Evolutionary conservation across 2,888 invertebrate species (phyloP).

Genomic region (Eudemis profundana): DNA sequence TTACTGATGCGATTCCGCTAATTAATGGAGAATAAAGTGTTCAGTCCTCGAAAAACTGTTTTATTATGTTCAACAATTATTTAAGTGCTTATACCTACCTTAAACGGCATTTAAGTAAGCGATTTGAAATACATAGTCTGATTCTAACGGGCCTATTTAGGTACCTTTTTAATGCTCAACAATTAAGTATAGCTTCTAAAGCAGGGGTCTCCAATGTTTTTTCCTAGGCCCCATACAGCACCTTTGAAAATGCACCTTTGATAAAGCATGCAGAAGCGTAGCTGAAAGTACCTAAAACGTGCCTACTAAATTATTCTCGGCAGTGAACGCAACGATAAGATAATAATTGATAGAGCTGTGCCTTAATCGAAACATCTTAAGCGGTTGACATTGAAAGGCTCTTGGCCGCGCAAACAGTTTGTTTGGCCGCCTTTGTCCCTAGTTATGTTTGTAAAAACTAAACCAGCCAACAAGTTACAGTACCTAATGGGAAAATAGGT

Average conservation of each 20-base stretch:
- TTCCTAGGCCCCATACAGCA: no score
- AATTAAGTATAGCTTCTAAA: no score
- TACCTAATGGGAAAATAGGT: slow-evolving; percentile 66
- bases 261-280: no score
- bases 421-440: slow-evolving; percentile 69
- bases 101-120: no score
- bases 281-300: background rate
- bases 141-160: no score
- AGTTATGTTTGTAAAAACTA: slow-evolving; percentile 50
- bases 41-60: no score
- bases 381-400: slow-evolving; percentile 66
- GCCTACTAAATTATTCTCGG: background rate
- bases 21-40: background rate
- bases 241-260: no score
- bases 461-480: slow-evolving; percentile 63
- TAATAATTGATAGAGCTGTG: slow-evolving; percentile 16
- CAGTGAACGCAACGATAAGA: background rate
- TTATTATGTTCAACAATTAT: no score
- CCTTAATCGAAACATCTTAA: slow-evolving; percentile 59
- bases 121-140: no score
- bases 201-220: no score
- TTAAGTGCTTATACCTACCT: no score
- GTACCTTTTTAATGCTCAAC: no score
- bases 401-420: slow-evolving; percentile 66
- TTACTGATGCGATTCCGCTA: slow-evolving; percentile 1